These are phyloP conservation scores for Ranitomeya imitator DNA, from an alignment of 2,113 vertebrate species.

Conservation along the genomic window DNA sequence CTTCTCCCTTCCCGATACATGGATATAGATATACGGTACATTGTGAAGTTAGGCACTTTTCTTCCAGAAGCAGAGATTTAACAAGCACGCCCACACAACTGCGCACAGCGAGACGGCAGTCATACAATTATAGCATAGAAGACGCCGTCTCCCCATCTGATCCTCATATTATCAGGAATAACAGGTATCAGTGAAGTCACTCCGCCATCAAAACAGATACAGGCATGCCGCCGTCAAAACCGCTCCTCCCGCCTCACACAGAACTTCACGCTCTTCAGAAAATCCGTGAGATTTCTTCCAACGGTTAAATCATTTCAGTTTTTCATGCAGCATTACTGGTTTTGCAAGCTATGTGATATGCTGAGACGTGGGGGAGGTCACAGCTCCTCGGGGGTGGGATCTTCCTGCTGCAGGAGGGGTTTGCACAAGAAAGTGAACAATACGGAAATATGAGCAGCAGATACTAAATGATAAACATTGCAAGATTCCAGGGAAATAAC, in stretches of 20 bases:
- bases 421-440: not conserved
- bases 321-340: not conserved
- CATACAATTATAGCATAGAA: slow-evolving; percentile 15
- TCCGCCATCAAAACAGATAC: not conserved
- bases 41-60: not conserved
- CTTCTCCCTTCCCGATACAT: not conserved
- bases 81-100: slow-evolving; percentile 30
- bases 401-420: not conserved
- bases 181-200: not conserved
- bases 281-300: not conserved
- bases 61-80: slow-evolving; percentile 22
- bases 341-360: not conserved
- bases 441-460: not conserved
- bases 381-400: not conserved
- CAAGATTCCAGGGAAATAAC: no score
- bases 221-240: not conserved
- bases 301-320: not conserved
- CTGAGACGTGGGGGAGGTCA: not conserved
- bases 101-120: slow-evolving; percentile 12
- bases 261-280: not conserved
- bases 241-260: not conserved
- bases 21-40: not conserved
- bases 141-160: slow-evolving; percentile 1
- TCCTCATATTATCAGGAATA: slow-evolving; percentile 26
- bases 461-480: no score